Conservation (phyloP, 2,888 invertebrate species). For the Heliconius charithonia region DNA sequence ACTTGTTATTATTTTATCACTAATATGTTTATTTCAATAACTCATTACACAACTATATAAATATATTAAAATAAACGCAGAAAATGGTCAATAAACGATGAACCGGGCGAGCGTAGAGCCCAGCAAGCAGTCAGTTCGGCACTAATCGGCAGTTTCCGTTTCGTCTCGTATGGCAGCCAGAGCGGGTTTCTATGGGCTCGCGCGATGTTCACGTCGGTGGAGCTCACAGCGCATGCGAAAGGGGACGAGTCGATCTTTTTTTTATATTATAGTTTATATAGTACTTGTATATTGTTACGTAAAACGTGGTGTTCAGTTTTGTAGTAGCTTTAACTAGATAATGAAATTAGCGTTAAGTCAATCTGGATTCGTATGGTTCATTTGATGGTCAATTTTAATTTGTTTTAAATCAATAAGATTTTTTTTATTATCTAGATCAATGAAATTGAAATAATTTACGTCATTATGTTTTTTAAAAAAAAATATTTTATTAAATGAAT, state of each 20-base stretch:
- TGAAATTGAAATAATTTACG: background rate
- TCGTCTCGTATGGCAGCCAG: slow-evolving; percentile 53
- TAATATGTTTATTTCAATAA: slow-evolving; percentile 52
- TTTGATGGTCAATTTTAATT: slow-evolving; percentile 18
- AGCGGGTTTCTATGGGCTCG: slow-evolving; percentile 47
- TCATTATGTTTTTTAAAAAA: background rate
- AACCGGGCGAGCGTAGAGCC: slow-evolving; percentile 69
- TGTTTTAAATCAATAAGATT: background rate
- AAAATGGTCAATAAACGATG: slow-evolving; percentile 76
- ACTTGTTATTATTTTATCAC: slow-evolving; percentile 54
- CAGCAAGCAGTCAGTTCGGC: slow-evolving; percentile 67
- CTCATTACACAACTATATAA: slow-evolving; percentile 54
- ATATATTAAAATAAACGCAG: slow-evolving; percentile 65
- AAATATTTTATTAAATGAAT: background rate
- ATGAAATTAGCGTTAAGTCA: slow-evolving; percentile 39
- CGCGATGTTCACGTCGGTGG: slow-evolving; percentile 59
- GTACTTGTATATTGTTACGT: slow-evolving; percentile 39
- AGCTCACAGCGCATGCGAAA: slow-evolving; percentile 63
- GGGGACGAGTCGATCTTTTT: slow-evolving; percentile 42
- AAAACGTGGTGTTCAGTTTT: slow-evolving; percentile 27
- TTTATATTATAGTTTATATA: slow-evolving; percentile 31
- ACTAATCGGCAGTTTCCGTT: slow-evolving; percentile 74
- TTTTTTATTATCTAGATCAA: too few species aligned
- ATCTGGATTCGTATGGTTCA: slow-evolving; percentile 23
- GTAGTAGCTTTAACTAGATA: slow-evolving; percentile 40